phyloP scores from a whole-genome alignment of 2,113 vertebrate species.

The Meles meles region DNA sequence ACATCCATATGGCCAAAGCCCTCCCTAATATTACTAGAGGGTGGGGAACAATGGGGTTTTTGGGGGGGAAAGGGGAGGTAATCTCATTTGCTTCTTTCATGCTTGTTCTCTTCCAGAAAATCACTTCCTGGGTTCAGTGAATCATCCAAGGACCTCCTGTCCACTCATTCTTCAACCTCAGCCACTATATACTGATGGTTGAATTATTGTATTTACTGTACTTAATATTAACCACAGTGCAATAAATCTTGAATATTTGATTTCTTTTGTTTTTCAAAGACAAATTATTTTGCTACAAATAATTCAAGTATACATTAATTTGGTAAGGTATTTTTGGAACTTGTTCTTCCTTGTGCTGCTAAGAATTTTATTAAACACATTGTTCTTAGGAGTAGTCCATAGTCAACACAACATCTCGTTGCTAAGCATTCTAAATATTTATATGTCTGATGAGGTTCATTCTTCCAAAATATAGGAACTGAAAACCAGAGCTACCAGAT shows the following conservation, averaged over 20 bases:
- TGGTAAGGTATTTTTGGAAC: slow-evolving; percentile 9
- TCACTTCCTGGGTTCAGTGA: neutral
- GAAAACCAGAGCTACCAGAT: slow-evolving; percentile 55
- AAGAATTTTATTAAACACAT: slow-evolving; percentile 54
- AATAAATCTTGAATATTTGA: neutral
- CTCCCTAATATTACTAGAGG: neutral
- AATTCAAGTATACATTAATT: slow-evolving; percentile 18
- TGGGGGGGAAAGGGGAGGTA: neutral
- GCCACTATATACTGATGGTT: neutral
- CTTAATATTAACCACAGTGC: neutral
- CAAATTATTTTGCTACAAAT: slow-evolving; percentile 51
- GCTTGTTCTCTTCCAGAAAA: neutral
- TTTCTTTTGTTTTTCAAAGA: slow-evolving; percentile 68
- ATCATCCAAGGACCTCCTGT: neutral
- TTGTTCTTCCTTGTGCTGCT: slow-evolving; percentile 33
- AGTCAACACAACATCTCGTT: slow-evolving; percentile 68
- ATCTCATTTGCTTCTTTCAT: neutral
- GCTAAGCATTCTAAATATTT: slow-evolving; percentile 84
- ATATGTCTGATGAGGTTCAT: slow-evolving; percentile 28
- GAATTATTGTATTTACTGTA: neutral
- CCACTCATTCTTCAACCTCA: neutral
- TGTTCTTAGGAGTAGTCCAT: slow-evolving; percentile 41
- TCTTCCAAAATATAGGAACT: slow-evolving; percentile 49
- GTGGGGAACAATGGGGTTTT: neutral
- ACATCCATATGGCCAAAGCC: neutral